Base-by-base conservation (phyloP, 2,888 invertebrate species). In the Podotricha telesiphe region DNA sequence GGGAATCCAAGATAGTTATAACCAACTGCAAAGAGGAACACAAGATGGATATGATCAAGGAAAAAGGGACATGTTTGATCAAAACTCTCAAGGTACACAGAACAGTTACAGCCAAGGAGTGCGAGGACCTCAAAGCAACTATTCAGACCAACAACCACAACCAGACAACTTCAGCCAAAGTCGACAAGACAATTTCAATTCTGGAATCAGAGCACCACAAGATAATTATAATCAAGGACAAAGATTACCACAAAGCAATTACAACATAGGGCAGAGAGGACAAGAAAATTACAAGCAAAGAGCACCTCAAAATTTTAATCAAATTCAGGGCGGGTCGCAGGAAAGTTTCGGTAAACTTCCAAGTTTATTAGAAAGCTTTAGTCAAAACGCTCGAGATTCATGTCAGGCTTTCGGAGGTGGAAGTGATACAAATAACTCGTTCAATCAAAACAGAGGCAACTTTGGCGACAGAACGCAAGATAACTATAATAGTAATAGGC, bases 381-480 rank as follows among this genome's bases (percentile, higher is more conserved):
- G 68, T 34, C 70, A 58, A 51, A 71, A 72, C 20, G 55, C 45
- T n/a, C 67, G 65, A 65, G 68, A 68, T 22, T 69, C 66, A 64
- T 70, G 68, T 58, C 65, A 76, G 73, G 28, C 73, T 67, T 62
- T 69, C 72, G 20, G 63, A 68, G 58, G 70, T 68, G 45, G 42
- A 62, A 69, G 63, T 42, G 58, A 67, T 45, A 42, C 61, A 13
- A 75, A 20, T 34, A 76, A 63, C 71, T 72, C 15, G 73, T 76
- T 68, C 80, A 82, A 75, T 80, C 79, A 73, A 65, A 68, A 62
- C 15, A 77, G 84, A 70, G 79, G 80, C 22, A 85, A 82, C 71
- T 85, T 81, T 76, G 85, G 85, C 63, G 80, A 79, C 28, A 79
- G 77, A 67, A 75, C 73, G 62, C 80, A 77, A 61, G 79, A 82